Base-by-base conservation (phyloP, 2,113 vertebrate genomes). In the Mesocricetus auratus region DNA sequence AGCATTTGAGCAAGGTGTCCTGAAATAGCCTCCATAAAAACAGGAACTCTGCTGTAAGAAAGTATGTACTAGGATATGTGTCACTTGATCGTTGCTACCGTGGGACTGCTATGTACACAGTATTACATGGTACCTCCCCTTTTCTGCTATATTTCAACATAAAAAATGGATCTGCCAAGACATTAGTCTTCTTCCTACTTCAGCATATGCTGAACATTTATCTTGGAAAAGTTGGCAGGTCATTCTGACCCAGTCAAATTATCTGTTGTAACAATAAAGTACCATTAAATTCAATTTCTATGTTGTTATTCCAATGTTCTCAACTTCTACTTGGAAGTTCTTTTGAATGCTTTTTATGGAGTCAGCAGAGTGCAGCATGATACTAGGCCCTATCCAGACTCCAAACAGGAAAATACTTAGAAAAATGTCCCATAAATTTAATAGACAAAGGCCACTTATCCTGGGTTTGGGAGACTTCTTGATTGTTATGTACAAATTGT, bases 131-230 rank as follows among this genome's bases (percentile, higher is more conserved):
- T 53, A 69, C 68, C 71, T 74, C 47, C n/a, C 16, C 4, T 68
- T 91, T 29, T 68, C 39, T 93, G 3, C 21, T 73, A 4, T 24
- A 45, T 39, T 42, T 77, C 58, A 39, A 60, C 21, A 71, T 82
- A 60, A 82, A 64, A 66, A 31, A 62, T 69, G 15, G 7, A 77
- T 73, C 78, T 77, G 33, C 39, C 68, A 26, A 50, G 8, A 16
- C 50, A 5, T 8, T n/a, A 39, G 0, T 0, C 0, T 78, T 13
- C 22, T 26, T 47, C 6, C 0, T 45, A 4, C n/a, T 7, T 64
- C 17, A 62, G 1, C 8, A 6, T 87, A 62, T 29, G 11, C n/a
- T 53, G 16, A 66, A 39, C 58, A 21, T 66, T 45, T 82, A 39
- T 91, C 79, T 29, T n/a, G 53, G 33, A 45, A 91, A 86, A 78